Conservation (phyloP, 2,113 vertebrate genomes). For the Nibea albiflora region DNA sequence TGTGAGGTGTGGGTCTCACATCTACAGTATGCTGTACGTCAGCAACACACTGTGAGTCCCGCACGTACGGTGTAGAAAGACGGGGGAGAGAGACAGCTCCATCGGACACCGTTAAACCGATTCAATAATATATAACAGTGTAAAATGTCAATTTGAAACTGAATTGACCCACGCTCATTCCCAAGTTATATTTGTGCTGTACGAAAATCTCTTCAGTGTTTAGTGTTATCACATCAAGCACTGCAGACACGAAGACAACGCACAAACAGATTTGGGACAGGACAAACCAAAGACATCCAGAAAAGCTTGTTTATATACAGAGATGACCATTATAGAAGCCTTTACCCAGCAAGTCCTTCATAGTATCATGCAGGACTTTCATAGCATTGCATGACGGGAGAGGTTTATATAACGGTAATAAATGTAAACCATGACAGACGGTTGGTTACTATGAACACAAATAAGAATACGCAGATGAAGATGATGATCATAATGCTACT, state of each 20-base stretch:
- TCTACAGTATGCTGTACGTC: background rate
- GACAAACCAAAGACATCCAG: constrained; percentile 41
- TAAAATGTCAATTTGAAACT: constrained; percentile 61
- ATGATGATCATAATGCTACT: constrained; percentile 36
- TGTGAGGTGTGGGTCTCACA: background rate
- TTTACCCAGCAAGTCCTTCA: background rate
- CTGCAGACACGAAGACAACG: constrained; percentile 64
- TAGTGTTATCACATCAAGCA: constrained; percentile 60
- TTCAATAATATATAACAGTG: background rate
- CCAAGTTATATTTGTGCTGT: constrained; percentile 65
- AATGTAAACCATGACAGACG: constrained; percentile 10
- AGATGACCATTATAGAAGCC: constrained; percentile 34
- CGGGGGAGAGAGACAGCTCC: background rate
- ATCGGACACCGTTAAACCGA: background rate
- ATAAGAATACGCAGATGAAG: constrained; percentile 23
- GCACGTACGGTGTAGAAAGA: background rate
- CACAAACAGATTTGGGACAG: constrained; percentile 68
- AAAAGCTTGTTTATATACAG: constrained; percentile 20
- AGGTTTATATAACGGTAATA: constrained; percentile 33
- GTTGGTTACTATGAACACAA: constrained; percentile 19
- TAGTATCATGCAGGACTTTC: background rate
- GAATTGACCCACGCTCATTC: constrained; percentile 60
- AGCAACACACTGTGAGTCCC: background rate
- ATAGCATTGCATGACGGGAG: background rate
- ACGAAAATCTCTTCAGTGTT: constrained; percentile 54